phyloP scores from a whole-genome alignment of 2,113 vertebrate species.

The Hemichromis elongatus region DNA sequence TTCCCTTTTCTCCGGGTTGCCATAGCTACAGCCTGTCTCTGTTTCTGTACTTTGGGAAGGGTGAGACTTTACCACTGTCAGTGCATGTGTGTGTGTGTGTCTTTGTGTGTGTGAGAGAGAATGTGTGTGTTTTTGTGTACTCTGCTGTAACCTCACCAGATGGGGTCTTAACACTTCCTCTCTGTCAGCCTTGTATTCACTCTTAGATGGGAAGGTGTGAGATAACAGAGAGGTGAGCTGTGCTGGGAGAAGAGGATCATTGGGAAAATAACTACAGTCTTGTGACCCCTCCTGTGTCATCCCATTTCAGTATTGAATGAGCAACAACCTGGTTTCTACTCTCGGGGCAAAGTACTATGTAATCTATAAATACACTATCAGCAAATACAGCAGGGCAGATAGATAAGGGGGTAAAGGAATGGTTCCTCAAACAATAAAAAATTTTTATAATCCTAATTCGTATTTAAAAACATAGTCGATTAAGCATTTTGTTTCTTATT shows the following conservation, averaged over 20 bases:
- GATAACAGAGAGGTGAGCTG: slow-evolving; percentile 13
- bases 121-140: background rate
- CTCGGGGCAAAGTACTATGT: background rate
- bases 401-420: background rate
- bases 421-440: background rate
- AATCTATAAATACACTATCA: background rate
- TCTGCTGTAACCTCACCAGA: slow-evolving; percentile 28
- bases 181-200: slow-evolving; percentile 30
- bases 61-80: slow-evolving; percentile 43
- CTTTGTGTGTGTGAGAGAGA: background rate
- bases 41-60: slow-evolving; percentile 55
- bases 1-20: slow-evolving; percentile 59
- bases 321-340: background rate
- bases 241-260: background rate
- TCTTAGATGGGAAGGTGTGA: slow-evolving; percentile 24
- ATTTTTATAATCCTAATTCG: background rate
- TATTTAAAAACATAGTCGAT: background rate
- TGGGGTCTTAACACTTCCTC: slow-evolving; percentile 35
- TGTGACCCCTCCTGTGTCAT: background rate
- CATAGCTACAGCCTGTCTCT: slow-evolving; percentile 68
- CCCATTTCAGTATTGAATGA: background rate
- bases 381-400: background rate
- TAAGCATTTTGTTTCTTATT: background rate
- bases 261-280: background rate
- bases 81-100: background rate